Percentiles rank a stretch among this genome's conserved stretches.
phyloP scores from a whole-genome alignment of 2,888 invertebrate genomes.

The Athripsodes cinereus region DNA sequence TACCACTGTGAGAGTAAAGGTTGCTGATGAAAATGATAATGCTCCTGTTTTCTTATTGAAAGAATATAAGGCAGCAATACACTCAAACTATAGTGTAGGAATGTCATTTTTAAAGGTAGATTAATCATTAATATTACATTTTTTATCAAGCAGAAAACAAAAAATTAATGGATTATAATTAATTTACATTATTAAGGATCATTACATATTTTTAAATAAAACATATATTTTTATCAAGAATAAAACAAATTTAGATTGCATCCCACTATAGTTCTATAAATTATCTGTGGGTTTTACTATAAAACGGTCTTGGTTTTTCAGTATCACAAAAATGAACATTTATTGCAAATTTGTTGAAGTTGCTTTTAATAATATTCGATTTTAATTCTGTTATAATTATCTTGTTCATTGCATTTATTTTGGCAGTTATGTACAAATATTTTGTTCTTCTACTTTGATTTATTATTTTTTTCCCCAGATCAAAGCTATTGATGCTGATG shows the following conservation, averaged over 20 bases:
- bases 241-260: too few relatives aligned
- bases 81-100: slow-evolving; percentile 52
- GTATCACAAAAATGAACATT: too few relatives aligned
- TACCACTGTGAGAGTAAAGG: slow-evolving; percentile 69
- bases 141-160: background rate
- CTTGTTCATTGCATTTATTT: too few relatives aligned
- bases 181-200: background rate
- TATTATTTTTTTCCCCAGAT: slow-evolving; percentile 36
- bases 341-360: too few relatives aligned
- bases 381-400: too few relatives aligned
- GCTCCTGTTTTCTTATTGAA: slow-evolving; percentile 68
- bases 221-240: too few relatives aligned
- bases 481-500: slow-evolving; percentile 74
- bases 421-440: too few relatives aligned
- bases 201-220: slow-evolving; percentile 4
- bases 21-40: slow-evolving; percentile 81
- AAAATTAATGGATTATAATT: background rate
- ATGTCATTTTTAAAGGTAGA: slow-evolving; percentile 54
- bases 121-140: slow-evolving; percentile 6
- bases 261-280: too few relatives aligned
- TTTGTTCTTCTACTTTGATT: too few relatives aligned
- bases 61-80: slow-evolving; percentile 71
- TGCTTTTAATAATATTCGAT: too few relatives aligned
- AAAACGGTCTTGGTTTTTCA: too few relatives aligned
- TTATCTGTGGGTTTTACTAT: too few relatives aligned